phyloP scores from a whole-genome alignment of 1,140 invertebrate species.

The Ridgeia piscesae region DNA sequence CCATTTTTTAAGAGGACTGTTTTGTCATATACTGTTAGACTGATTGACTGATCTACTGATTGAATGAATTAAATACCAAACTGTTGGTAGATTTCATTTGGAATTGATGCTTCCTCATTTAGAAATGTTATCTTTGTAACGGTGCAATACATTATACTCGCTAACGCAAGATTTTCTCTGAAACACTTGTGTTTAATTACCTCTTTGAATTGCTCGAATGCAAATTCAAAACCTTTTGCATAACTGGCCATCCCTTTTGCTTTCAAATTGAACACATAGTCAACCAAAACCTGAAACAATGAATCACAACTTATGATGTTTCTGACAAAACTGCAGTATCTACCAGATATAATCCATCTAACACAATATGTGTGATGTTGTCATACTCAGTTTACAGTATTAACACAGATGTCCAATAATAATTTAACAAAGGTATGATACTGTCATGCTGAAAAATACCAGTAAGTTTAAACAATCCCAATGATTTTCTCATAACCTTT shows the following conservation, averaged over 20 bases:
- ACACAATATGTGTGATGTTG: too few species aligned
- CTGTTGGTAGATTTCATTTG: neutral
- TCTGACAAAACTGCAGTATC: neutral
- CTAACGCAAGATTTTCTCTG: neutral
- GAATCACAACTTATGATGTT: neutral
- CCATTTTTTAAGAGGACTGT: neutral
- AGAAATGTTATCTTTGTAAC: neutral
- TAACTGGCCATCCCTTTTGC: constrained; percentile 52
- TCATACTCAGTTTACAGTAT: too few species aligned
- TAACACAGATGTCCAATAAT: too few species aligned
- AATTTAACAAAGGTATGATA: too few species aligned
- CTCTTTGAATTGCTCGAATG: constrained; percentile 53
- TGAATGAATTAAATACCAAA: constrained; percentile 10
- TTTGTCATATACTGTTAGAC: too few species aligned
- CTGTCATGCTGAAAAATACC: too few species aligned
- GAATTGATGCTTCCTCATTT: neutral
- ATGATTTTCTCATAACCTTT: too few species aligned
- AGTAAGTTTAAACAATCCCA: too few species aligned
- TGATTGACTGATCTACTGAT: too few species aligned
- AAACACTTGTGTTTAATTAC: constrained; percentile 41
- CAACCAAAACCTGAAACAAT: constrained; percentile 52
- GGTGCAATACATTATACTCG: neutral
- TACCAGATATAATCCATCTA: too few species aligned
- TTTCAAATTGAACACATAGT: constrained; percentile 40
- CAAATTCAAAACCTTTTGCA: constrained; percentile 47